phyloP scores from a whole-genome alignment of 2,797 vertebrate genomes.

The Intellagama lesueurii region DNA sequence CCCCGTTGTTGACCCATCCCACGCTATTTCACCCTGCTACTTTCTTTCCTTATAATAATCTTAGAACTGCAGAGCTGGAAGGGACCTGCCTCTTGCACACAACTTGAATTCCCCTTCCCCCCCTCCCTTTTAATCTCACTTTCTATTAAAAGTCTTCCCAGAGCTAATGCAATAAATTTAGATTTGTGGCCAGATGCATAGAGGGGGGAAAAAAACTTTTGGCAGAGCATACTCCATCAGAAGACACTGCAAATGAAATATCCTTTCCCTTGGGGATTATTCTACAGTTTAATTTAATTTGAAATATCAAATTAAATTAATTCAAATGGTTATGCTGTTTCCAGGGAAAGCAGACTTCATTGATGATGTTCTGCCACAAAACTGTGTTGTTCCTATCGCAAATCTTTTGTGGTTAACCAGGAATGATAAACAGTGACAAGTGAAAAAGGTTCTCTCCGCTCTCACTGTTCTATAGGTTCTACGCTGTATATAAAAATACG shows the following conservation, averaged over 20 bases:
- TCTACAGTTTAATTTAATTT: slow-evolving; percentile 89
- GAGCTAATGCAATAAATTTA: slow-evolving; percentile 86
- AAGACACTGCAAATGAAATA: slow-evolving; percentile 86
- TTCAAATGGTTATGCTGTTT: slow-evolving; percentile 85
- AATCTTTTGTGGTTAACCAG: slow-evolving; percentile 79
- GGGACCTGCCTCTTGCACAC: background rate
- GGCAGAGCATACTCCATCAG: slow-evolving; percentile 82
- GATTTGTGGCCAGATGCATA: slow-evolving; percentile 85
- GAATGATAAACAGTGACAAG: slow-evolving; percentile 78
- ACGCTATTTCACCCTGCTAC: background rate
- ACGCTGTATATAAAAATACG: slow-evolving; percentile 42
- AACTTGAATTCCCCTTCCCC: slow-evolving; percentile 55
- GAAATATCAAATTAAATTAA: slow-evolving; percentile 88
- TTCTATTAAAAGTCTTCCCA: slow-evolving; percentile 84
- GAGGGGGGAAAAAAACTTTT: slow-evolving; percentile 73
- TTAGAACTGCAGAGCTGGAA: background rate
- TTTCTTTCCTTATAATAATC: slow-evolving; percentile 10
- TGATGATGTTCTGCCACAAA: slow-evolving; percentile 83
- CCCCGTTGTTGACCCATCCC: background rate
- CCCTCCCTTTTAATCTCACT: slow-evolving; percentile 76
- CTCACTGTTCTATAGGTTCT: slow-evolving; percentile 36
- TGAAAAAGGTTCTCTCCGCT: slow-evolving; percentile 43
- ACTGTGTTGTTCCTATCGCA: slow-evolving; percentile 80
- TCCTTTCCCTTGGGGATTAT: slow-evolving; percentile 83
- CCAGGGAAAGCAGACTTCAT: slow-evolving; percentile 83